Evolutionary conservation across 1,140 invertebrate genomes (phyloP), one percentile per base, ranked within the genome.

Genomic region (Chionoecetes opilio): DNA sequence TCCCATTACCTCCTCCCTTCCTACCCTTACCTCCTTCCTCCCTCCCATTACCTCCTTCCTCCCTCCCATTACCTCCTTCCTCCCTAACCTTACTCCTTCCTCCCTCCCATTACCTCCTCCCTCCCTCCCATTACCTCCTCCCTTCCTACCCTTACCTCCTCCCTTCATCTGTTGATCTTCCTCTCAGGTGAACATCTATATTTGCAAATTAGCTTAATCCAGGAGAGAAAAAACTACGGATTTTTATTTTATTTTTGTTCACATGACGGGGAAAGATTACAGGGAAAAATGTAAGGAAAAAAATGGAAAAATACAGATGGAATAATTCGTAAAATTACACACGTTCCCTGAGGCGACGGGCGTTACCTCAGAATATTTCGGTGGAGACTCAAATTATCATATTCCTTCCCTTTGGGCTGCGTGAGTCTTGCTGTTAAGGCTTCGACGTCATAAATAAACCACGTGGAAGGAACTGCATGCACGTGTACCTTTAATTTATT

Each of bases 301-400:
- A 94, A 41, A 17, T 82, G 35, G 37, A 17, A 63, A 75, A 75
- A 82, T 82, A 92, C 63, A 82, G 87, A 95, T 95, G 94, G 94
- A 95, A 95, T 95, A 95, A 95, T 95, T 95, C 94, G 94, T 95
- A 95, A 95, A 95, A 95, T 95, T 95, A 95, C 94, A 92, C 86
- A 92, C 84, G 90, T 92, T 29, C 21, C 94, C 90, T 86, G 14
- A 87, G 94, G 94, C 94, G 82, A n/a, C 35, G 41, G 90, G 14
- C 87, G 82, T 63, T 82, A 91, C 82, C 85, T 86, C 93, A 94
- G 46, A 94, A 91, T 94, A 91, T 84, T 91, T 94, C 93, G 93
- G 21, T 86, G 86, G 41, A 85, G 82, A 37, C 82, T 82, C 88
- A 94, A 91, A 94, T 94, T 94, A 91, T 94, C 89, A 91, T 94